Evolutionary conservation across 2,888 invertebrate genomes (phyloP).

Genomic region (Apotomis turbidana): DNA sequence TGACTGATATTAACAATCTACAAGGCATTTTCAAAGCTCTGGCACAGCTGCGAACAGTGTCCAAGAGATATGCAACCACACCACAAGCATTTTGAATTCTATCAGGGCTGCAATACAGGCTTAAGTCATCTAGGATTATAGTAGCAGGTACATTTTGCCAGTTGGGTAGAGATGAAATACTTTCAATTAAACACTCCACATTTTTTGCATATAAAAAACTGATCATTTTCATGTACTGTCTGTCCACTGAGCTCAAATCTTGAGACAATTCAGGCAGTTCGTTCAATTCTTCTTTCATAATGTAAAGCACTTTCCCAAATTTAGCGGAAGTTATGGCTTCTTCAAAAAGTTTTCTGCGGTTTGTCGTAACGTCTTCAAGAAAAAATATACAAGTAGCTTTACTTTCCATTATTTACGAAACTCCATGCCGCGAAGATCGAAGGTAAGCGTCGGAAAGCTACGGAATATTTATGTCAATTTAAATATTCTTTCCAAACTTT

Average conservation of each 20-base stretch:
- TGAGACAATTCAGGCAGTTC: slow-evolving; percentile 74
- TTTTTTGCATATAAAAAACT: slow-evolving; percentile 71
- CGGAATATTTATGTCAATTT: too few species aligned
- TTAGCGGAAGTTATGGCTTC: slow-evolving; percentile 63
- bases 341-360: slow-evolving; percentile 69
- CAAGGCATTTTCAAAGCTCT: slow-evolving; percentile 53
- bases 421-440: background rate
- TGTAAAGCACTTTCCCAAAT: slow-evolving; percentile 72
- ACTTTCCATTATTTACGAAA: slow-evolving; percentile 5
- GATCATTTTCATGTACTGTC: slow-evolving; percentile 76
- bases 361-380: slow-evolving; percentile 56
- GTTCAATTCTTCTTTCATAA: slow-evolving; percentile 67
- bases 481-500: too few species aligned
- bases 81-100: slow-evolving; percentile 69
- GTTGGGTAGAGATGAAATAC: slow-evolving; percentile 63
- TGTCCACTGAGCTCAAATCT: slow-evolving; percentile 62
- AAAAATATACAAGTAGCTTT: slow-evolving; percentile 22
- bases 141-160: slow-evolving; percentile 72
- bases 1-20: slow-evolving; percentile 60
- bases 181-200: slow-evolving; percentile 66
- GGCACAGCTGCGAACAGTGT: slow-evolving; percentile 63
- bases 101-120: slow-evolving; percentile 60
- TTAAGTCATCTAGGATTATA: slow-evolving; percentile 71
- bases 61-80: slow-evolving; percentile 63
- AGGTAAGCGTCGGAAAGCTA: background rate